Evolutionary conservation across 2,888 invertebrate genomes (phyloP).

Genomic region (Hartigia nigra): DNA sequence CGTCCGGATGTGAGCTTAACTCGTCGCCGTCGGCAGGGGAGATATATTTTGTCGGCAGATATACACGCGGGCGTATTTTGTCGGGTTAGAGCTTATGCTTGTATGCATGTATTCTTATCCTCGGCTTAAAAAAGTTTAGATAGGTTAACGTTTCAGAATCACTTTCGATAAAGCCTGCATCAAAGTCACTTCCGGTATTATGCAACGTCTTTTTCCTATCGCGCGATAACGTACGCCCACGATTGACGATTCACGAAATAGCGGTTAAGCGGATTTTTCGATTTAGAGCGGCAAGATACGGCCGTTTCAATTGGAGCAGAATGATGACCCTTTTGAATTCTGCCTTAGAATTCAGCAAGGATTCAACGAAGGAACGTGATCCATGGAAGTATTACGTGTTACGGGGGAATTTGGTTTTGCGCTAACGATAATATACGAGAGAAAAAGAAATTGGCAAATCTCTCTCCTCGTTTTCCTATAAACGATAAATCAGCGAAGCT

Average conservation of each 20-base stretch:
- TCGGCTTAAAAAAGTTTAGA: background rate
- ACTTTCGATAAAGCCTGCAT: background rate
- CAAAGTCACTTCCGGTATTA: background rate
- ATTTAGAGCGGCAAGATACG: background rate
- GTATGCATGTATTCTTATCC: too few species aligned
- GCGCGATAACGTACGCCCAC: background rate
- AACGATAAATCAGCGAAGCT: background rate
- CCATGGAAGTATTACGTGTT: background rate
- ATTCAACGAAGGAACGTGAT: background rate
- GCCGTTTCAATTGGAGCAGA: background rate
- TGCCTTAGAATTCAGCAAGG: background rate
- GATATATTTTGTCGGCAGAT: constrained; percentile 18
- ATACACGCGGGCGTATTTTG: constrained; percentile 13
- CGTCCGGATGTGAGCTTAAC: constrained; percentile 62
- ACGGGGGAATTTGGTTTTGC: background rate
- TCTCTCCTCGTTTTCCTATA: background rate
- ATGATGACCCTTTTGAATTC: background rate
- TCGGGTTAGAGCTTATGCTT: background rate
- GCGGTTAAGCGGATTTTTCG: background rate
- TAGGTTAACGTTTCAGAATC: background rate
- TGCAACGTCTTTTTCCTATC: background rate
- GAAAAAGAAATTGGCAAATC: background rate
- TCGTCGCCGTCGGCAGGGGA: constrained; percentile 34
- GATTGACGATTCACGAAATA: background rate
- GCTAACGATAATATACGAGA: background rate